Evolutionary conservation across 2,797 vertebrate genomes (phyloP).

Genomic region (Gastrophryne carolinensis): DNA sequence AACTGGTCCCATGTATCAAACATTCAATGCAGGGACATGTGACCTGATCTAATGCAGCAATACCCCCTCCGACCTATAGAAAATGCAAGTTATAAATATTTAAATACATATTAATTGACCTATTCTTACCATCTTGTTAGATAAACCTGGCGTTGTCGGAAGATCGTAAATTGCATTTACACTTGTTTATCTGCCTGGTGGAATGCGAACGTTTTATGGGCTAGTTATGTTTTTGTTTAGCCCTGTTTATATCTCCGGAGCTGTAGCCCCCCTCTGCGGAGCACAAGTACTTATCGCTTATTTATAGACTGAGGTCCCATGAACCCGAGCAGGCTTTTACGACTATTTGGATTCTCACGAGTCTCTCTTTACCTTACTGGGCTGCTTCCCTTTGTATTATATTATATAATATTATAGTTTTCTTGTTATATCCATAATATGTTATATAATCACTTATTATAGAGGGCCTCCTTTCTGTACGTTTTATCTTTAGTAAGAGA

Average conservation of each 20-base stretch:
- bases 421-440: too few species aligned
- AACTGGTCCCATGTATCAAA: too few species aligned
- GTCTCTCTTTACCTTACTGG: neutral
- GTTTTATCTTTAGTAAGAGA: too few species aligned
- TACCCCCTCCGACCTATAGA: neutral
- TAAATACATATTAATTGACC: neutral
- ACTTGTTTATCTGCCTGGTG: neutral
- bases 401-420: too few species aligned
- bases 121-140: neutral
- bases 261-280: neutral
- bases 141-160: neutral
- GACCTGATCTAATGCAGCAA: neutral
- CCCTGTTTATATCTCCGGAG: neutral
- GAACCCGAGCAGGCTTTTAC: conserved; percentile 18
- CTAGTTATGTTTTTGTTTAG: conserved; percentile 7
- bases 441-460: too few species aligned
- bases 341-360: neutral
- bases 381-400: too few species aligned
- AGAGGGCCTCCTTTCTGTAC: too few species aligned
- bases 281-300: neutral
- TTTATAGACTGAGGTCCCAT: conserved; percentile 5
- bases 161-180: neutral
- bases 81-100: neutral
- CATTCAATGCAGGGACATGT: too few species aligned
- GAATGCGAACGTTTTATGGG: neutral